Evolutionary conservation across 2,888 invertebrate genomes (phyloP).

Genomic region (Heliconius aoede): DNA sequence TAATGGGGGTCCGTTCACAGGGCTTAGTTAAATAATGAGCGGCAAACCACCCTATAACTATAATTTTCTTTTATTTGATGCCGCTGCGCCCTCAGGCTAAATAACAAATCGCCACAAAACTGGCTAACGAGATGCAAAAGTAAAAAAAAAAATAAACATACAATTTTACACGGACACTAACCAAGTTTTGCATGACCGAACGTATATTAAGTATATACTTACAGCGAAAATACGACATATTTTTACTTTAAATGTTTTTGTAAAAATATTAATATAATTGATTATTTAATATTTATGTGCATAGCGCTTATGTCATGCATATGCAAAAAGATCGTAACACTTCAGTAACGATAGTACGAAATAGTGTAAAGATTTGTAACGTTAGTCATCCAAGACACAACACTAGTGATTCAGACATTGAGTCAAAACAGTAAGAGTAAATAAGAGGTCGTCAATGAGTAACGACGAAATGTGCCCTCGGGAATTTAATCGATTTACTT

Average conservation of each 20-base stretch:
- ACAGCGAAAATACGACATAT: conserved; percentile 1
- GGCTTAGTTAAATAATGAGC: conserved; percentile 81
- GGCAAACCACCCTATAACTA: conserved; percentile 76
- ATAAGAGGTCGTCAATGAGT: conserved; percentile 63
- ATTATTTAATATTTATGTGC: not conserved
- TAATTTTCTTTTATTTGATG: conserved; percentile 78
- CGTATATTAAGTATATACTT: conserved; percentile 17
- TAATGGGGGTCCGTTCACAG: conserved; percentile 73
- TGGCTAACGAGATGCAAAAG: conserved; percentile 71
- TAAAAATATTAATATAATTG: not conserved
- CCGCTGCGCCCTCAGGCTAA: conserved; percentile 63
- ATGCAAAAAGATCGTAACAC: conserved; percentile 41
- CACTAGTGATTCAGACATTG: conserved; percentile 71
- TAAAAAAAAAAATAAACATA: conserved; percentile 64
- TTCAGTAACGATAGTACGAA: conserved; percentile 46
- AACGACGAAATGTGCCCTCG: conserved; percentile 54
- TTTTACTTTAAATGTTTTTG: not conserved
- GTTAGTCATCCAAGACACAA: conserved; percentile 72
- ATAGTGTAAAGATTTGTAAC: conserved; percentile 56
- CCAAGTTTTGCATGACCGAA: conserved; percentile 56
- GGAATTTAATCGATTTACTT: conserved; percentile 49
- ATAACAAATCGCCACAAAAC: conserved; percentile 67
- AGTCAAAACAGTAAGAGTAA: conserved; percentile 72
- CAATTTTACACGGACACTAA: conserved; percentile 56
- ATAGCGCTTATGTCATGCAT: not conserved